These are phyloP conservation scores for Bellardia pandia DNA, from an alignment of 2,888 invertebrate species.

Conservation along the genomic window DNA sequence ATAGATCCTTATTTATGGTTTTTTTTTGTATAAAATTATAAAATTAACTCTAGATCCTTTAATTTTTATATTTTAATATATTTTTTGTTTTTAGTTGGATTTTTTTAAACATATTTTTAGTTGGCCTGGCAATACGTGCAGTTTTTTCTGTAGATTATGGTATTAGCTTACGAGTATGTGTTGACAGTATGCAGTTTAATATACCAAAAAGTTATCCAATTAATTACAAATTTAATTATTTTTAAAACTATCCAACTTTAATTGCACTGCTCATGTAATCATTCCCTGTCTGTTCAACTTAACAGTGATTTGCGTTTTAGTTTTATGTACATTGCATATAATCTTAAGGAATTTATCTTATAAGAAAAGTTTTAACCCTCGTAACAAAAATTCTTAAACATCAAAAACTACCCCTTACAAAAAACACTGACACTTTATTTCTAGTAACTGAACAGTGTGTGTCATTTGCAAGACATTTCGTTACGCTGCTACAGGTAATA, in stretches of 20 bases:
- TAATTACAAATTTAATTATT: not conserved
- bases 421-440: not conserved
- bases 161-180: no score
- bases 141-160: no score
- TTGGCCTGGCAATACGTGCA: no score
- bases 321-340: not conserved
- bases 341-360: conserved; percentile 49
- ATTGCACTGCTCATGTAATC: not conserved
- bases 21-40: no score
- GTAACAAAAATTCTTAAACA: conserved; percentile 28
- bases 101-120: no score
- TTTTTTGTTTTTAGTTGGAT: no score
- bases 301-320: not conserved
- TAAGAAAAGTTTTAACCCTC: conserved; percentile 33
- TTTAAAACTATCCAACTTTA: not conserved
- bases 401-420: conserved; percentile 31
- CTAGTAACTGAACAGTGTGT: not conserved
- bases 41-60: no score
- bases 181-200: no score
- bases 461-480: not conserved
- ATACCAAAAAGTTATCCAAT: not conserved
- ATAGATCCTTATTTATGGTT: no score
- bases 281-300: not conserved
- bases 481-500: conserved; percentile 49
- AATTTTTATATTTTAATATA: no score